A percentile compares a stretch with the other conserved stretches of the same genome.
phyloP scores from a whole-genome alignment of 2,797 vertebrate species.

The Gymnothorax reevesii region DNA sequence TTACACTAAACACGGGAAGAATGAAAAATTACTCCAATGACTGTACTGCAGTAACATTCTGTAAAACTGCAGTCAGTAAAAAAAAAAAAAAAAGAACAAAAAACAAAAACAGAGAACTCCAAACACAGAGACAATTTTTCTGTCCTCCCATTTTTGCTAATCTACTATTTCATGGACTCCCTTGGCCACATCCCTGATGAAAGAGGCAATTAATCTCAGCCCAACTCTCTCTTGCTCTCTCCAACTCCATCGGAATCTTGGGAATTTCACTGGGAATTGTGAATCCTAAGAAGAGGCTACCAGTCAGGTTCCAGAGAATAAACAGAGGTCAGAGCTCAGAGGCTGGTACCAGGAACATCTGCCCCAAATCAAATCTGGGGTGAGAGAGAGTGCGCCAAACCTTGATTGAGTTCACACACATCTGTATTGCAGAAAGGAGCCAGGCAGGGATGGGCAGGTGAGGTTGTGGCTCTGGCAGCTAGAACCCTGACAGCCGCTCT shows the following conservation, averaged over 20 bases:
- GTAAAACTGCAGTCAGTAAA: too few relatives aligned
- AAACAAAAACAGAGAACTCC: not conserved
- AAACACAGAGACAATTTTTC: not conserved
- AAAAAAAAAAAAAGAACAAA: not conserved
- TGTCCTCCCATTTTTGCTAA: not conserved
- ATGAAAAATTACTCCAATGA: not conserved
- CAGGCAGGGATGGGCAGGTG: constrained; percentile 45
- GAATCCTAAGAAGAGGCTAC: constrained; percentile 30
- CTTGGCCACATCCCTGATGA: not conserved
- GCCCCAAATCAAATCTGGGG: constrained; percentile 29
- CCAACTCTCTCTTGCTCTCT: not conserved
- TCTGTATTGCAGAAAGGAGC: constrained; percentile 25
- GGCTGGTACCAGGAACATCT: constrained; percentile 10
- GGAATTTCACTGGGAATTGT: constrained; percentile 33
- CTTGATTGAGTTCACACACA: not conserved
- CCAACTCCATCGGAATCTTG: constrained; percentile 17
- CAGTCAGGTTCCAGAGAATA: constrained; percentile 16
- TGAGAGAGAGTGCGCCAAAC: constrained; percentile 16
- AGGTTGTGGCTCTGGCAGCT: constrained; percentile 47
- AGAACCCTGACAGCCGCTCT: constrained; percentile 15
- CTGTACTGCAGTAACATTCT: not conserved
- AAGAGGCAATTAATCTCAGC: not conserved
- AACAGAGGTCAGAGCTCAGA: constrained; percentile 32
- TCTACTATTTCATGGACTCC: not conserved
- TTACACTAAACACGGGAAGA: not conserved